Base-by-base conservation (phyloP, 2,797 vertebrate genomes). In the Dermochelys coriacea region DNA sequence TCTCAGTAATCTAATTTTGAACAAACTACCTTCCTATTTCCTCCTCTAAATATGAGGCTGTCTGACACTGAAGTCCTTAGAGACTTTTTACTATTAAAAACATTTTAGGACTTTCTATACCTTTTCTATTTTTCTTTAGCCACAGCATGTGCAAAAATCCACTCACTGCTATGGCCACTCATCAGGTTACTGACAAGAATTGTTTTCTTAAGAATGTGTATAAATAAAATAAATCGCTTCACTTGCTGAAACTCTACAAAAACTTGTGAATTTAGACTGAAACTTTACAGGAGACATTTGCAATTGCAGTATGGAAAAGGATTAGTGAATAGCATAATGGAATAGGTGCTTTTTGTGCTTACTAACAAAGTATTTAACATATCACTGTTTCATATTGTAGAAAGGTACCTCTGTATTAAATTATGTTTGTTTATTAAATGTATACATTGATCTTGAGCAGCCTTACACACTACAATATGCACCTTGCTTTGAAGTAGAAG, bases 391-490 rank as follows among this genome's bases (percentile, higher is more conserved):
- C 47, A 4, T 52, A 82, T 89, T 91, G 79, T 31, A 80, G 90
- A 91, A 86, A 3, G 88, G 79, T 8, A 89, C 64, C 59, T 47
- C 25, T 47, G 29, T 77, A 31, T 49, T 75, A 75, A 45, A 29
- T 91, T 85, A 8, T 11, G 82, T 91, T 86, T 97, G 61, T 52
- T 96, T 88, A 71, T 57, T 81, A 64, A 94, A 89, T 25, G 18
- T 14, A 47, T 41, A 90, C 49, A 57, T 71, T 74, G 83, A 89
- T 68, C 77, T 59, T 3, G 77, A 1, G 18, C 47, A 82, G 61
- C 47, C 86, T 14, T 61, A 64, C 52, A 55, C 11, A 77, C 5
- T 27, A 87, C 75, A 85, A 90, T 34, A 71, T 57, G 29, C 41
- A 82, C 74, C 10, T 75, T 68, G 3, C 47, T 80, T 59, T 8